These are phyloP conservation scores for Hyles euphorbiae DNA, from an alignment of 1,140 invertebrate species.

Conservation along the genomic window DNA sequence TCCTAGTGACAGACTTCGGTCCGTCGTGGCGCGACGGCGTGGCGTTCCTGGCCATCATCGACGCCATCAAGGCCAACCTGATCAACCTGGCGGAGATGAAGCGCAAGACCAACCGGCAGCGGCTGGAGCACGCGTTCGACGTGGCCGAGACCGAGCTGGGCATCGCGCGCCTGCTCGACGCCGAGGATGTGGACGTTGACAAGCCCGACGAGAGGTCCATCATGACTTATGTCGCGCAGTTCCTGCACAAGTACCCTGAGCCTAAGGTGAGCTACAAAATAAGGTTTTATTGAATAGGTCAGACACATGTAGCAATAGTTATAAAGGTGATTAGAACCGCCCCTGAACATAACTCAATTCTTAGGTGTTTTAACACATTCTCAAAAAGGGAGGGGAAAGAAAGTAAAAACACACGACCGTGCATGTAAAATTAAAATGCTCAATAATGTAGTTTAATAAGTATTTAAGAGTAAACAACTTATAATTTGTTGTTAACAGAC, in stretches of 20 bases:
- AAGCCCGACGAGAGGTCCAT: conserved; percentile 99
- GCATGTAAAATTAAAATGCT: too few relatives aligned
- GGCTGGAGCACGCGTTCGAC: conserved; percentile 95
- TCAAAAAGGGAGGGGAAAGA: too few relatives aligned
- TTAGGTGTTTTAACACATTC: too few relatives aligned
- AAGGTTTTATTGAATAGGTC: too few relatives aligned
- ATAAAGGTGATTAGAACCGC: too few relatives aligned
- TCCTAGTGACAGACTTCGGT: conserved; percentile 96
- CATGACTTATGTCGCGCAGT: conserved; percentile 99
- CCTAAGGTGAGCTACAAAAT: conserved; percentile 75
- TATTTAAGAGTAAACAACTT: too few relatives aligned
- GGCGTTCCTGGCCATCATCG: conserved; percentile 97
- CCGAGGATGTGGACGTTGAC: conserved; percentile 97
- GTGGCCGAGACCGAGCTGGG: conserved; percentile 94
- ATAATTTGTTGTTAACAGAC: conserved; percentile 57
- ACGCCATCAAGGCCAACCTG: conserved; percentile 94
- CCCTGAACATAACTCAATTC: too few relatives aligned
- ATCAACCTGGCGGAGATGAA: conserved; percentile 90
- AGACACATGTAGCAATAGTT: too few relatives aligned
- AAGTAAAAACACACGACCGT: too few relatives aligned
- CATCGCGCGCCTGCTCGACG: conserved; percentile 93
- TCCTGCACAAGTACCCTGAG: conserved; percentile 96
- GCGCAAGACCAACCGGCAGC: conserved; percentile 85
- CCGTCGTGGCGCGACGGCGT: conserved; percentile 97
- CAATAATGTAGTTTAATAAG: too few relatives aligned